Base-by-base conservation (phyloP, 2,113 vertebrate species). In the Pelobates fuscus region DNA sequence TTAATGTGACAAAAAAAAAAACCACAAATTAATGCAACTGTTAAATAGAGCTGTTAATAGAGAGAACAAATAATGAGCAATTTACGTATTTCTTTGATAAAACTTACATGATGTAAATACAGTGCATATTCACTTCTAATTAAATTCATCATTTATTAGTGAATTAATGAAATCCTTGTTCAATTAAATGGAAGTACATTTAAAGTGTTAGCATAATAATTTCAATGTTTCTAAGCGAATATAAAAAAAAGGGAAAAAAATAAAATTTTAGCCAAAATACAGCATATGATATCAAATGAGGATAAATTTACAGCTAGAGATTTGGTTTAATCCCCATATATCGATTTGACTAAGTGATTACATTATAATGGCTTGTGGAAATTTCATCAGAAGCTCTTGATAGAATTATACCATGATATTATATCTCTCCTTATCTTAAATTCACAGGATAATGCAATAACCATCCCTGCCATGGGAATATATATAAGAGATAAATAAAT, bases 381-480 rank as follows among this genome's bases (percentile, higher is more conserved):
- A 57, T 74, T 74, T 74, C 46, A 65, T 57, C 27, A 21, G 27
- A 57, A 65, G 10, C 46, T 41, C 29, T 73, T 65, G 46, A 73
- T 37, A 55, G 71, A 73, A 65, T 73, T 73, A 73, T 25, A 57
- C 60, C 60, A 26, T 21, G 7, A 17, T 32, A 37, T 73, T 73
- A 64, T 57, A 65, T 73, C 46, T 25, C n/a, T 57, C 29, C 62
- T 66, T 49, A 46, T 49, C 52, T 57, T 55, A 65, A 74, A 74
- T 65, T 73, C 61, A 57, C 24, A 17, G 17, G 37, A 66, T 74
- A 74, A 66, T 43, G n/a, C 32, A 74, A 72, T 72, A 62, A 54
- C 24, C 21, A 21, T 57, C 43, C 30, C 49, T 65, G 46, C 32
- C 17, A 41, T 17, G 24, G 17, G 32, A 55, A 74, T 57, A 57